Evolutionary conservation across 2,113 vertebrate species (phyloP).

Genomic region (Eonycteris spelaea): DNA sequence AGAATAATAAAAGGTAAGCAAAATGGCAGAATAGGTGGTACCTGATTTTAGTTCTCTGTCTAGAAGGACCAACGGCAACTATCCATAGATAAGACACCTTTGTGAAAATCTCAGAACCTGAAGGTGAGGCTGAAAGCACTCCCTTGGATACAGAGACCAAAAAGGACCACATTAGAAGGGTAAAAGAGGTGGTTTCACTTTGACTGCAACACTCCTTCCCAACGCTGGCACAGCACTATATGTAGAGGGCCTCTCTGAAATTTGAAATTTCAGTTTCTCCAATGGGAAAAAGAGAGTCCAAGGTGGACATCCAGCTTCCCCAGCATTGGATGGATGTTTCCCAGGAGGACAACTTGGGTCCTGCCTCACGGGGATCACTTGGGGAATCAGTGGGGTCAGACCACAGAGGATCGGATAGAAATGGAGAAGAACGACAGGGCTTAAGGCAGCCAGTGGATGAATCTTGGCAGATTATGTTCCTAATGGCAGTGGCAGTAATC

Average conservation of each 20-base stretch:
- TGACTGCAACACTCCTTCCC: neutral
- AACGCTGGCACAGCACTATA: neutral
- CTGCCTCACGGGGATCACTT: neutral
- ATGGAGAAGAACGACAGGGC: neutral
- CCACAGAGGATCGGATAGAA: neutral
- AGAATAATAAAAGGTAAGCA: neutral
- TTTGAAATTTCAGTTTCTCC: neutral
- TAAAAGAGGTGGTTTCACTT: neutral
- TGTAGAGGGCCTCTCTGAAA: no score
- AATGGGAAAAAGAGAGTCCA: neutral
- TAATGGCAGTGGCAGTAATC: neutral
- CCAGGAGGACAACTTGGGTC: neutral
- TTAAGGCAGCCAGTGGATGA: neutral
- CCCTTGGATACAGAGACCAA: neutral
- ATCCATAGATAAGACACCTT: neutral
- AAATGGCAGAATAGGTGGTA: neutral
- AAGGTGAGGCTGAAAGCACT: neutral
- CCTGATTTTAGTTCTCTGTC: neutral
- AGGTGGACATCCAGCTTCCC: neutral
- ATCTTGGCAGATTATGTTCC: neutral
- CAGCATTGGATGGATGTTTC: neutral
- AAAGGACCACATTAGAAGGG: neutral
- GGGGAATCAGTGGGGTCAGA: neutral
- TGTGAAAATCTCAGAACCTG: neutral
- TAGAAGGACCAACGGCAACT: neutral